Conservation (phyloP, 2,888 invertebrate genomes). For the Diadromus collaris region DNA sequence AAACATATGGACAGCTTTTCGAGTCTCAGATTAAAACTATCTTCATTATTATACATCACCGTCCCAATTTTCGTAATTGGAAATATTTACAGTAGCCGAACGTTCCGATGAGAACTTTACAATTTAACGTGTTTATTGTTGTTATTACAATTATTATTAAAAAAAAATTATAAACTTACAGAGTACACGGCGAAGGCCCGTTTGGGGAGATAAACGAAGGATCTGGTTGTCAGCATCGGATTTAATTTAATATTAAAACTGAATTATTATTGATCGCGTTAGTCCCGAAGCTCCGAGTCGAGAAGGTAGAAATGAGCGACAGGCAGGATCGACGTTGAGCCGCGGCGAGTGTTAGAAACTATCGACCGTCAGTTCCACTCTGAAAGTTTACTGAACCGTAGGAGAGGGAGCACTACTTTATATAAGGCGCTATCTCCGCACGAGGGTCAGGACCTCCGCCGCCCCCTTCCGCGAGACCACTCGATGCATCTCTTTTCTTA, state of each 20-base stretch:
- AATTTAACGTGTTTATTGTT: not conserved
- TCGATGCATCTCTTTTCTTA: constrained; percentile 9
- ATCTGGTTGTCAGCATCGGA: constrained; percentile 62
- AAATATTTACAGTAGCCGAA: constrained; percentile 31
- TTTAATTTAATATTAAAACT: constrained; percentile 12
- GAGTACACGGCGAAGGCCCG: constrained; percentile 60
- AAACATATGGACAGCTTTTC: constrained; percentile 42
- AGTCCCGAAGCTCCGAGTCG: not conserved
- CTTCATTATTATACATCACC: not conserved
- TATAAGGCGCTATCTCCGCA: constrained; percentile 63
- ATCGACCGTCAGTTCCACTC: constrained; percentile 60
- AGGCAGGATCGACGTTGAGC: constrained; percentile 34
- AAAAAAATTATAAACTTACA: constrained; percentile 58
- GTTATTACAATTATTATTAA: constrained; percentile 20
- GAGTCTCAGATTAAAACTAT: not conserved
- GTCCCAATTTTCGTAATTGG: not conserved
- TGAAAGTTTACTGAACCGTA: constrained; percentile 66
- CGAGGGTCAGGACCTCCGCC: constrained; percentile 64
- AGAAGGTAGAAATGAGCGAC: constrained; percentile 6
- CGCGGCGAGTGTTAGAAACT: constrained; percentile 53
- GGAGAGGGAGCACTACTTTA: constrained; percentile 62
- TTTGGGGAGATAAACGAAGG: constrained; percentile 51
- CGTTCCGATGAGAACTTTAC: not conserved
- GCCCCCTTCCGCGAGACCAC: not conserved
- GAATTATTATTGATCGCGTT: constrained; percentile 18